Conservation (phyloP, 1,140 invertebrate species). For the Ceratina australensis region DNA sequence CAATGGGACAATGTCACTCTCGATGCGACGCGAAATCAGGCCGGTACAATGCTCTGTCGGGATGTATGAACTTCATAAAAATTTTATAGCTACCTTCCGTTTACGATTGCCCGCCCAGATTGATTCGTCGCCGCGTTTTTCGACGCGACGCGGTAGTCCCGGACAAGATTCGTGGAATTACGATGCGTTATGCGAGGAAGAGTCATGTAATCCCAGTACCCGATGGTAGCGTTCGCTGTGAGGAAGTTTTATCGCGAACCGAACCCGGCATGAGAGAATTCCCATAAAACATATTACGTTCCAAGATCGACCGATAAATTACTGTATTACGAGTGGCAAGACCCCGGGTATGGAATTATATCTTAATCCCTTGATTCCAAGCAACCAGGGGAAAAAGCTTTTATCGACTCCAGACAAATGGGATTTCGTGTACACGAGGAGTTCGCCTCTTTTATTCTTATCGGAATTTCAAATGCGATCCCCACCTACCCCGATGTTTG, state of each 20-base stretch:
- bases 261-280: neutral
- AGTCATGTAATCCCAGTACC: neutral
- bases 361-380: slow-evolving; percentile 21
- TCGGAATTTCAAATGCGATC: neutral
- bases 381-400: neutral
- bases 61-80: slow-evolving; percentile 23
- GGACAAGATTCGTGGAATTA: slow-evolving; percentile 14
- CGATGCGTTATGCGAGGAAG: neutral
- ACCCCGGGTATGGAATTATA: neutral
- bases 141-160: neutral
- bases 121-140: slow-evolving; percentile 32
- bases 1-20: neutral
- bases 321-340: neutral
- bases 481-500: too few species aligned
- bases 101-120: slow-evolving; percentile 31
- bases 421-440: neutral
- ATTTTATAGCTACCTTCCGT: slow-evolving; percentile 12
- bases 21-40: neutral
- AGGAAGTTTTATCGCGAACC: neutral
- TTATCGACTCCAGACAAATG: slow-evolving; percentile 4
- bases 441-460: neutral
- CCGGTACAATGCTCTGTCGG: neutral
- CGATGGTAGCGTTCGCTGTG: neutral
- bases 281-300: slow-evolving; percentile 2
- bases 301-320: slow-evolving; percentile 29